Percentiles rank a stretch among this genome's conserved stretches.
Evolutionary conservation across 2,888 invertebrate genomes (phyloP).

Genomic region (Crematogaster levior): DNA sequence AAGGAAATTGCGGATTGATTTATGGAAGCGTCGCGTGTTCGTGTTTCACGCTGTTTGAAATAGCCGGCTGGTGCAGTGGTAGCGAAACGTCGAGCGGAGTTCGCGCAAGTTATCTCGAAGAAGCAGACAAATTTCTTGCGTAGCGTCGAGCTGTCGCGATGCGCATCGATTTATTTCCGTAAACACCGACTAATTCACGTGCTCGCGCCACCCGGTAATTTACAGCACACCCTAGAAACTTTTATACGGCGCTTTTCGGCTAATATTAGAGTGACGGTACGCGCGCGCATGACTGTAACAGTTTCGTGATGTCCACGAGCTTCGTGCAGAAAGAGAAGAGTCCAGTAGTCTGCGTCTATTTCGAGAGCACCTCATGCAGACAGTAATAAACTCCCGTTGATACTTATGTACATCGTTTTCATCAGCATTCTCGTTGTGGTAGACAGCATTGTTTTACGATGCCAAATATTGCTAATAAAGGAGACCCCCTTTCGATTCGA

Average conservation of each 20-base stretch:
- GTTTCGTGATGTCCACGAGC: conserved; percentile 62
- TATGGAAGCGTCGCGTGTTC: neutral
- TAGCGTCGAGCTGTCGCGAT: conserved; percentile 47
- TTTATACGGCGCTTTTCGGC: conserved; percentile 50
- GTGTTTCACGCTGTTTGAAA: conserved; percentile 21
- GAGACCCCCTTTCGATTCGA: neutral
- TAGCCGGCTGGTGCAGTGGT: neutral
- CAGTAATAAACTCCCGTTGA: conserved; percentile 70
- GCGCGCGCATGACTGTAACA: conserved; percentile 53
- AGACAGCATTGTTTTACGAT: conserved; percentile 23
- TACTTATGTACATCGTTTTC: conserved; percentile 60
- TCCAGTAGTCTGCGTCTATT: conserved; percentile 68
- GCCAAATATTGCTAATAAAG: conserved; percentile 32
- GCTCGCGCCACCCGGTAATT: conserved; percentile 41
- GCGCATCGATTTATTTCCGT: conserved; percentile 48
- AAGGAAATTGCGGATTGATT: conserved; percentile 37
- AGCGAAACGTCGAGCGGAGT: neutral
- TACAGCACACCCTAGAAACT: conserved; percentile 43
- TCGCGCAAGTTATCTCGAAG: conserved; percentile 8
- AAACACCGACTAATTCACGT: conserved; percentile 36
- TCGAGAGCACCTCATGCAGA: conserved; percentile 60
- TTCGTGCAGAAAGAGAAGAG: conserved; percentile 49
- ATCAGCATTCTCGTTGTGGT: neutral
- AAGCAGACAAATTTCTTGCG: conserved; percentile 35
- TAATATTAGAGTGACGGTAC: conserved; percentile 61